These are phyloP conservation scores for Hemiscyllium ocellatum DNA, from an alignment of 2,113 vertebrate species.

Conservation along the genomic window DNA sequence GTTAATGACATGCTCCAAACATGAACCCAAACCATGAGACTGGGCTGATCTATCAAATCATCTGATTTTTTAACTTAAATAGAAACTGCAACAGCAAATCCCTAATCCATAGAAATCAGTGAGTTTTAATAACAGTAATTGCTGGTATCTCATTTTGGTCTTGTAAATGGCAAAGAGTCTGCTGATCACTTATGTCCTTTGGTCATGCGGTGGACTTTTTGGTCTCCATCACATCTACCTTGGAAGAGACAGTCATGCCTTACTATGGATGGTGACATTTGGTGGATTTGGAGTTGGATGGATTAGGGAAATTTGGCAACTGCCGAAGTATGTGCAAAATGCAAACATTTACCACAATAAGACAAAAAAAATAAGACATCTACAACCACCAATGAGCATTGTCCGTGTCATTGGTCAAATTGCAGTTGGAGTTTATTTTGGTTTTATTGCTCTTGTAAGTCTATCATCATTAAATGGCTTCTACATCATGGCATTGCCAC, in stretches of 20 bases:
- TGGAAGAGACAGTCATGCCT: conserved; percentile 75
- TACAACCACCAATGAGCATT: conserved; percentile 53
- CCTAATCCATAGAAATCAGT: background rate
- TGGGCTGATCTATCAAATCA: background rate
- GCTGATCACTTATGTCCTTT: conserved; percentile 69
- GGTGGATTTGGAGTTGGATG: conserved; percentile 78
- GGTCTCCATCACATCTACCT: conserved; percentile 87
- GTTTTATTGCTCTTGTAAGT: conserved; percentile 65
- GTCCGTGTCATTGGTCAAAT: conserved; percentile 68
- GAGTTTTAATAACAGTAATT: background rate
- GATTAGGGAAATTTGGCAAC: conserved; percentile 71
- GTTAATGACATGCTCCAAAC: background rate
- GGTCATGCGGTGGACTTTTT: conserved; percentile 72
- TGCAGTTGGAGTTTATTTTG: conserved; percentile 75
- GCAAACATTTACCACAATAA: conserved; percentile 42
- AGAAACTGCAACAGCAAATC: background rate
- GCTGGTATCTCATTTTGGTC: background rate
- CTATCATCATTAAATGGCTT: conserved; percentile 69
- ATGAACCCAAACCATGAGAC: background rate
- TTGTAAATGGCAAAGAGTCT: conserved; percentile 66
- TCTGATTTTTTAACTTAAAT: background rate
- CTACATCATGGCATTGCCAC: conserved; percentile 68
- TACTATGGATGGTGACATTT: conserved; percentile 80
- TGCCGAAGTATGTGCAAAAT: conserved; percentile 69
- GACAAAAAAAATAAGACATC: background rate